These are phyloP conservation scores for Notocelia uddmanniana DNA, from an alignment of 2,888 invertebrate genomes.

Conservation along the genomic window DNA sequence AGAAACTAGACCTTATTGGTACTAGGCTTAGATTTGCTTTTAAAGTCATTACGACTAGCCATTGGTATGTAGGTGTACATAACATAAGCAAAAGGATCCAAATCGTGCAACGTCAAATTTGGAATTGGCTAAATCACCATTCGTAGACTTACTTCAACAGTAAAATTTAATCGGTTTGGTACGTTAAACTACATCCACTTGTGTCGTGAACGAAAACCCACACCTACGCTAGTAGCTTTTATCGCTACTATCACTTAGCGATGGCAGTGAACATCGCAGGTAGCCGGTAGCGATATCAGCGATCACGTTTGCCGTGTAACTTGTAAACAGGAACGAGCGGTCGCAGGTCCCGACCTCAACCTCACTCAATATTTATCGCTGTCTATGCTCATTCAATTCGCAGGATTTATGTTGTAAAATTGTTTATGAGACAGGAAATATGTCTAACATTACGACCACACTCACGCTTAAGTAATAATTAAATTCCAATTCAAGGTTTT, in stretches of 20 bases:
- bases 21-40: too few species aligned
- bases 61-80: too few species aligned
- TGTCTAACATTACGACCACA: conserved; percentile 12
- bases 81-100: not conserved
- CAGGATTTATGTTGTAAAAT: not conserved
- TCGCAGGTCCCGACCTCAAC: conserved; percentile 74
- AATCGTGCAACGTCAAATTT: not conserved
- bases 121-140: not conserved
- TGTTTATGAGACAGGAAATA: not conserved
- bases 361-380: conserved; percentile 69
- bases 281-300: conserved; percentile 10
- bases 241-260: conserved; percentile 4
- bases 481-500: not conserved
- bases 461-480: not conserved
- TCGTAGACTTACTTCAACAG: not conserved
- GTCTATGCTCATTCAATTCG: conserved; percentile 19
- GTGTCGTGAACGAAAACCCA: not conserved
- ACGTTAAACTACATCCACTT: not conserved
- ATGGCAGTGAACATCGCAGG: conserved; percentile 15
- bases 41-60: too few species aligned
- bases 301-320: conserved; percentile 1
- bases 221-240: not conserved
- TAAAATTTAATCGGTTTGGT: not conserved
- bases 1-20: too few species aligned
- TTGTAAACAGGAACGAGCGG: conserved; percentile 53